phyloP scores from a whole-genome alignment of 2,888 invertebrate genomes.

The Habrosyne pyritoides region DNA sequence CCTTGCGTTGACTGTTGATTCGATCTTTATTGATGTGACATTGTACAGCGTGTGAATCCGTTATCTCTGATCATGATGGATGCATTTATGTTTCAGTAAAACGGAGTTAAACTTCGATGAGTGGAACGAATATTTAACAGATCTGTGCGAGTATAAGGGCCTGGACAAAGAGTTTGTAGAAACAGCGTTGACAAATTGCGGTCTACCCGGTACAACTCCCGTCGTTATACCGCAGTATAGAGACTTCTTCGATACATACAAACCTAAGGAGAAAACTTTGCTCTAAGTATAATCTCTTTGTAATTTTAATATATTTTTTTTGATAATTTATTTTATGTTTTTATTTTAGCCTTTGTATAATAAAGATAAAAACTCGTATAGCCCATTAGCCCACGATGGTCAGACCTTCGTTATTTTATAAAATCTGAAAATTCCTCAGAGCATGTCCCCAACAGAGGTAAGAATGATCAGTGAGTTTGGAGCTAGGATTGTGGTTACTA shows the following conservation, averaged over 20 bases:
- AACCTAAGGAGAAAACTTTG: slow-evolving; percentile 35
- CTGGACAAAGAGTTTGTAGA: slow-evolving; percentile 36
- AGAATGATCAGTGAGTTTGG: too few species aligned
- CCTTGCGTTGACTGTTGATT: too few species aligned
- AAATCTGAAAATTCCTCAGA: too few species aligned
- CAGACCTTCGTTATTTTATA: too few species aligned
- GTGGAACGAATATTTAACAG: slow-evolving; percentile 45
- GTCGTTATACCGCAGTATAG: slow-evolving; percentile 49
- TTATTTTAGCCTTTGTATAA: too few species aligned
- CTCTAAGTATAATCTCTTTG: slow-evolving; percentile 13
- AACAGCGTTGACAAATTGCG: slow-evolving; percentile 43
- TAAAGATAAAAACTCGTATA: too few species aligned
- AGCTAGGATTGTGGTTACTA: too few species aligned
- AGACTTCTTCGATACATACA: slow-evolving; percentile 48
- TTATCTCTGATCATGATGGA: not conserved
- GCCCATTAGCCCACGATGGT: too few species aligned
- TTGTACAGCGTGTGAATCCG: not conserved
- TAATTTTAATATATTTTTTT: not conserved
- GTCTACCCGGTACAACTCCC: slow-evolving; percentile 38
- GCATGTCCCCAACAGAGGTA: too few species aligned
- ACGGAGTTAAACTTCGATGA: slow-evolving; percentile 42
- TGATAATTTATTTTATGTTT: not conserved
- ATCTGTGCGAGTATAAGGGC: slow-evolving; percentile 35
- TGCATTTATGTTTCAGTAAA: slow-evolving; percentile 38
- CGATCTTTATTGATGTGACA: too few species aligned